Percentiles rank a stretch among this genome's conserved stretches.
Conservation (phyloP, 2,888 invertebrate genomes). For the Hartigia nigra region DNA sequence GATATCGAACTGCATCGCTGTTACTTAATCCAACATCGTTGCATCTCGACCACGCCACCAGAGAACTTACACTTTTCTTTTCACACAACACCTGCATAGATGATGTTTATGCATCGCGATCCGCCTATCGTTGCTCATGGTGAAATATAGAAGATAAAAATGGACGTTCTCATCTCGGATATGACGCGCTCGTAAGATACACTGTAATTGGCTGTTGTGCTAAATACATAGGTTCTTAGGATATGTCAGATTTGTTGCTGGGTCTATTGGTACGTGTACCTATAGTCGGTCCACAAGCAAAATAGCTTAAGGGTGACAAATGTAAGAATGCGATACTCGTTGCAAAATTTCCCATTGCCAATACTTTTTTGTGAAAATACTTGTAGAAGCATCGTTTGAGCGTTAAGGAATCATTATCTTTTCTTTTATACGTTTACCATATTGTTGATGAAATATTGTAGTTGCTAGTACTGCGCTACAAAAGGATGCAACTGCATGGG, state of each 20-base stretch:
- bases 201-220: not conserved
- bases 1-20: not conserved
- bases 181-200: not conserved
- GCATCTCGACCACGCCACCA: not conserved
- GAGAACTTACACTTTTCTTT: not conserved
- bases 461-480: not conserved
- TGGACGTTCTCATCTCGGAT: not conserved
- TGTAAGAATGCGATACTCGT: too few relatives aligned
- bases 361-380: not conserved
- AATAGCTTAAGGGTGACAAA: too few relatives aligned
- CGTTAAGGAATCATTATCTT: not conserved
- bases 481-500: not conserved
- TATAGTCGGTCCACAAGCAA: too few relatives aligned
- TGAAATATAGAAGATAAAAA: not conserved
- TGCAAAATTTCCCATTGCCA: too few relatives aligned
- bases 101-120: slow-evolving; percentile 1
- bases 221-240: not conserved
- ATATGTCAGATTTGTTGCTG: not conserved
- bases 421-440: not conserved
- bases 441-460: not conserved
- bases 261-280: not conserved
- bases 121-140: not conserved
- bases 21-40: not conserved
- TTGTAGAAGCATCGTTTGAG: not conserved
- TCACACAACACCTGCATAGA: not conserved